These are phyloP conservation scores for Clusia tigrina DNA, from an alignment of 2,888 invertebrate species.

Conservation along the genomic window DNA sequence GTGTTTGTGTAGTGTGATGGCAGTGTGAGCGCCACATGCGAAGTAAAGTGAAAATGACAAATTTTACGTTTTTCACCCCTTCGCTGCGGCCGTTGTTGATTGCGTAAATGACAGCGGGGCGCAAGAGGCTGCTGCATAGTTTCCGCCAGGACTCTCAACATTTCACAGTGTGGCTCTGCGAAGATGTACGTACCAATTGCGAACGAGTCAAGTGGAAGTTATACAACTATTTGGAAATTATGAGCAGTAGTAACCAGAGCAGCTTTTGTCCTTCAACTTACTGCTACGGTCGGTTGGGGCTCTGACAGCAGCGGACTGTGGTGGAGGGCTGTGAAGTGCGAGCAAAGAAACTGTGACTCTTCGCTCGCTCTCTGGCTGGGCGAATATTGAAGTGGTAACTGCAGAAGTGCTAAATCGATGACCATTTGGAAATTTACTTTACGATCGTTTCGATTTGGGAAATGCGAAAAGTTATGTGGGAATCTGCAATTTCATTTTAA, in stretches of 20 bases:
- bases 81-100: conserved; percentile 7
- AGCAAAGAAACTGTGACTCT: too few species aligned
- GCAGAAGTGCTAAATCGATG: conserved; percentile 9
- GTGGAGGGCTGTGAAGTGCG: neutral
- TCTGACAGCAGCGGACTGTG: neutral
- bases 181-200: conserved; percentile 6
- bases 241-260: conserved; percentile 12
- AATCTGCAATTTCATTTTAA: neutral
- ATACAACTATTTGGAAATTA: neutral
- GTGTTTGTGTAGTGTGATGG: conserved; percentile 2
- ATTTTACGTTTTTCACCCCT: conserved; percentile 17
- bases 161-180: neutral
- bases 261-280: conserved; percentile 7
- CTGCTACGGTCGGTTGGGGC: too few species aligned
- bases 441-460: neutral
- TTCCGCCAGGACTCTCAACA: neutral
- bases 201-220: conserved; percentile 8
- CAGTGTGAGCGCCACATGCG: neutral
- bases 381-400: conserved; percentile 5
- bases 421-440: neutral
- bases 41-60: conserved; percentile 23
- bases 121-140: neutral
- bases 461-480: neutral
- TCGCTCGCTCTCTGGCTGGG: too few species aligned
- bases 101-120: neutral